Evolutionary conservation across 2,797 vertebrate genomes (phyloP).

Genomic region (Enteromius fasciolatus): DNA sequence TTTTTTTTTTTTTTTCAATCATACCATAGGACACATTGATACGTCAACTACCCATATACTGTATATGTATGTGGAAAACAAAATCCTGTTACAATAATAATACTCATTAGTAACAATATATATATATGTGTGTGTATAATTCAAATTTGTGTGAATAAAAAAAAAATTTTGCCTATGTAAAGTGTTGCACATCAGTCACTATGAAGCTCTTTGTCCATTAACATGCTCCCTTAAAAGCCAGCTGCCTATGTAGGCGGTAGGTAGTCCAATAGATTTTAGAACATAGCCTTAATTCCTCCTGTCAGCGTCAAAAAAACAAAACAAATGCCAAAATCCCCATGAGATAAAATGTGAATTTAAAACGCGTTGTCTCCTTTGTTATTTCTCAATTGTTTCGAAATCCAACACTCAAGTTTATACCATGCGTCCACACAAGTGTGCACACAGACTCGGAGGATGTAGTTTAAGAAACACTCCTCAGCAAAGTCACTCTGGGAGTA

Average conservation of each 20-base stretch:
- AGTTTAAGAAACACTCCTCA: constrained; percentile 41
- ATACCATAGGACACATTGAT: no score
- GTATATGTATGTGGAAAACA: no score
- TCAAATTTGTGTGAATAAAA: no score
- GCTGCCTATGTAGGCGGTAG: neutral
- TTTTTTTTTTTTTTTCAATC: no score
- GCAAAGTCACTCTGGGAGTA: constrained; percentile 46
- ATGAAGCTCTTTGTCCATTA: neutral
- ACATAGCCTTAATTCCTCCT: neutral
- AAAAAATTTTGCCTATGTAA: no score
- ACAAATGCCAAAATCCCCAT: constrained; percentile 23
- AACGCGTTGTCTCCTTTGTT: constrained; percentile 18
- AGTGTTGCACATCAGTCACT: no score
- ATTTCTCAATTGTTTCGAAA: constrained; percentile 9
- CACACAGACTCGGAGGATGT: constrained; percentile 19
- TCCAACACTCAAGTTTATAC: constrained; percentile 45
- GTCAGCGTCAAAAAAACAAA: constrained; percentile 18
- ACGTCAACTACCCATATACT: no score
- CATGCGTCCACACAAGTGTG: constrained; percentile 54
- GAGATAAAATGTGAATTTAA: constrained; percentile 26
- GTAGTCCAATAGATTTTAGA: neutral
- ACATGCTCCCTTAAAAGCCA: constrained; percentile 10
- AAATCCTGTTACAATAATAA: no score
- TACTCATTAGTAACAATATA: no score
- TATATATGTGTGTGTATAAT: no score